phyloP scores from a whole-genome alignment of 2,113 vertebrate genomes.

The Pristiophorus japonicus region DNA sequence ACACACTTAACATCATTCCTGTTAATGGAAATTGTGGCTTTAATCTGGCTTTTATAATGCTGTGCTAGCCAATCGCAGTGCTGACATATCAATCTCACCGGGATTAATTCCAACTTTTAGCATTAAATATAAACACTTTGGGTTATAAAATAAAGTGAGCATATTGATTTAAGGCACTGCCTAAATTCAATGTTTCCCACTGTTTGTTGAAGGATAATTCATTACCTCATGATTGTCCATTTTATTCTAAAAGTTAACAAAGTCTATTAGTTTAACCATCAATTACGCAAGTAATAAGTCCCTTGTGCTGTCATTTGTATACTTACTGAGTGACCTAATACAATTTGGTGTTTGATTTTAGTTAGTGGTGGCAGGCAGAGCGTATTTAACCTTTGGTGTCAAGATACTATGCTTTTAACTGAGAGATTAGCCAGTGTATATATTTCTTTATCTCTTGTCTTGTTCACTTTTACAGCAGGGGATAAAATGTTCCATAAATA shows the following conservation, averaged over 20 bases:
- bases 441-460: not conserved
- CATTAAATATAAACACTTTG: not conserved
- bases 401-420: not conserved
- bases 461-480: not conserved
- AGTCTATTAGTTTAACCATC: not conserved
- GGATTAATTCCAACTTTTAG: slow-evolving; percentile 13
- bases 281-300: not conserved
- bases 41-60: not conserved
- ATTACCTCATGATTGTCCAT: not conserved
- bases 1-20: not conserved
- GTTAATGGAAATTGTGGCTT: not conserved
- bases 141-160: not conserved
- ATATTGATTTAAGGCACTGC: not conserved
- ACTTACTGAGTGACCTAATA: not conserved
- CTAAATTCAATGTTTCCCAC: not conserved
- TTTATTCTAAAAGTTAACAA: slow-evolving; percentile 24
- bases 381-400: not conserved
- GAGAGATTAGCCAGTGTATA: not conserved
- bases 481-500: not conserved
- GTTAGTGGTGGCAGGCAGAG: not conserved
- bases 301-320: not conserved
- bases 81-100: not conserved
- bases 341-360: slow-evolving; percentile 17
- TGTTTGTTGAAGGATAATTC: slow-evolving; percentile 13
- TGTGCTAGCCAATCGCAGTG: not conserved